phyloP scores from a whole-genome alignment of 2,797 vertebrate genomes.

The Myotis daubentonii region DNA sequence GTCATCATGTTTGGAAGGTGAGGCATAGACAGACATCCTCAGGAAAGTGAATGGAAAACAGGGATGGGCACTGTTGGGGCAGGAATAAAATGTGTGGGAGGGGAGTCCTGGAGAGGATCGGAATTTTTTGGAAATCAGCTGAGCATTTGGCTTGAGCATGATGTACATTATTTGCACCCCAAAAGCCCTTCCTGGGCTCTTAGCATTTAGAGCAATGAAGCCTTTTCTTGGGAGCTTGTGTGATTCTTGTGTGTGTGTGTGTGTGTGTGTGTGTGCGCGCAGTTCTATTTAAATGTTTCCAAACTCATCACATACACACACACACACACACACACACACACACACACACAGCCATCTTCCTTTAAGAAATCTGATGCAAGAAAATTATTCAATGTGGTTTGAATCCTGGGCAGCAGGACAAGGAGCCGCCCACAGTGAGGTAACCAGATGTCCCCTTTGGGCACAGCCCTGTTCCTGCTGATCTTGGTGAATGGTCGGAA shows the following conservation, averaged over 20 bases:
- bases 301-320: not conserved
- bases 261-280: not conserved
- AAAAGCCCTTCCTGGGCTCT: not conserved
- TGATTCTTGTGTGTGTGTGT: not conserved
- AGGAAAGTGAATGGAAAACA: accelerated
- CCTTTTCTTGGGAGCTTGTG: not conserved
- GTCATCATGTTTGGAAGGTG: not conserved
- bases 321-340: no score
- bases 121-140: not conserved
- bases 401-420: not conserved
- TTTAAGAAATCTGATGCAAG: not conserved
- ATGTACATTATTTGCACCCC: not conserved
- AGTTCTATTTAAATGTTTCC: not conserved
- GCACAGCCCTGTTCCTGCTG: not conserved
- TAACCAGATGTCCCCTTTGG: not conserved
- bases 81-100: not conserved
- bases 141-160: not conserved
- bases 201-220: not conserved
- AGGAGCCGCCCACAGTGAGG: not conserved
- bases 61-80: accelerated
- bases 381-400: not conserved
- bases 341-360: not conserved
- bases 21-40: no score
- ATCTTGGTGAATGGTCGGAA: not conserved
- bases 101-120: not conserved